These are phyloP conservation scores for Phyllotreta cruciferae DNA, from an alignment of 2,888 invertebrate genomes.

Conservation along the genomic window DNA sequence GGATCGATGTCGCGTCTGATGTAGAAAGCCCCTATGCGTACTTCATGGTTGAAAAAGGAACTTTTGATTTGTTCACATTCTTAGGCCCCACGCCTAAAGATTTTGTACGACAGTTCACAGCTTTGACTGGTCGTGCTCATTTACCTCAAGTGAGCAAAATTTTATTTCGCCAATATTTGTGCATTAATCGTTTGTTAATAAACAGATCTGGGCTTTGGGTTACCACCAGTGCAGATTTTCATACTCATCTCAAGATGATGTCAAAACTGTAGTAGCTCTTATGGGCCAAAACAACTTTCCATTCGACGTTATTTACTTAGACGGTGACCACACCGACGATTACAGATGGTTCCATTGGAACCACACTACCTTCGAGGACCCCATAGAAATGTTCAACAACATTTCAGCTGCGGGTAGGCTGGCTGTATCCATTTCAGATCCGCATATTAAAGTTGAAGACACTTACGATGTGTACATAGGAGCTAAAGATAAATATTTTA, in stretches of 20 bases:
- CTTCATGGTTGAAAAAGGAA: constrained; percentile 94
- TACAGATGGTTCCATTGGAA: constrained; percentile 98
- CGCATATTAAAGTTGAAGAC: constrained; percentile 92
- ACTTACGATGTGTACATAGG: constrained; percentile 88
- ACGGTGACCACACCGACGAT: constrained; percentile 95
- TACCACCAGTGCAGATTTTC: constrained; percentile 42
- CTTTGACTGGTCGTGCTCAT: constrained; percentile 83
- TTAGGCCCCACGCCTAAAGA: constrained; percentile 85
- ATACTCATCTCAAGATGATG: constrained; percentile 90
- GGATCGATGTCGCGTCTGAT: constrained; percentile 78
- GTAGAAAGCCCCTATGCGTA: constrained; percentile 67
- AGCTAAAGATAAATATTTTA: constrained; percentile 62
- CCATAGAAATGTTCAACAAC: constrained; percentile 82
- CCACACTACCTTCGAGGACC: constrained; percentile 74
- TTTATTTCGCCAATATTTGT: too few species aligned
- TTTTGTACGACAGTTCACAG: constrained; percentile 83
- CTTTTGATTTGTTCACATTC: constrained; percentile 91
- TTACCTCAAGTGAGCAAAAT: constrained; percentile 66
- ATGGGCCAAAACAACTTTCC: constrained; percentile 92
- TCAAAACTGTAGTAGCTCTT: constrained; percentile 76
- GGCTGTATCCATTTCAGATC: constrained; percentile 93
- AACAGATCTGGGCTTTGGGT: constrained; percentile 40
- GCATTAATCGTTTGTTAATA: background rate
- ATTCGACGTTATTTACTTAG: constrained; percentile 94
- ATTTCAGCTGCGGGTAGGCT: constrained; percentile 85